Conservation (phyloP, 2,888 invertebrate species). For the Drosophila robusta region DNA sequence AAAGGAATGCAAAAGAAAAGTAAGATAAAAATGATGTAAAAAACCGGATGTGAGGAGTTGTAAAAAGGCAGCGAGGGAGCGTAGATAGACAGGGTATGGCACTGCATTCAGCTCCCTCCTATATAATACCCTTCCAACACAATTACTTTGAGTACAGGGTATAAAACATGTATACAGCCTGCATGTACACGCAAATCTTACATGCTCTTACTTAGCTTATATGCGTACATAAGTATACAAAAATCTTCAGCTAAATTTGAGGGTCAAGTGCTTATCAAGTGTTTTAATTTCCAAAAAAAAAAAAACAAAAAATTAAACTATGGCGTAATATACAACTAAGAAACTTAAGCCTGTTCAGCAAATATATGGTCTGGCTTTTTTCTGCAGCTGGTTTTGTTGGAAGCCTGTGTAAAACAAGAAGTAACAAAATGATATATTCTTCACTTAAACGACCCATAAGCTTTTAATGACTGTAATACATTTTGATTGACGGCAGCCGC, state of each 20-base stretch:
- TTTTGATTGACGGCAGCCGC: conserved; percentile 18
- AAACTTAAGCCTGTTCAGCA: not conserved
- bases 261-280: conserved; percentile 20
- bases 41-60: no score
- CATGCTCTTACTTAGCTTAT: conserved; percentile 8
- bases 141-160: not conserved
- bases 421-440: not conserved
- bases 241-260: conserved; percentile 12
- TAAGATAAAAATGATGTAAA: no score
- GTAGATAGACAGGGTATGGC: no score
- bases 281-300: not conserved
- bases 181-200: conserved; percentile 8
- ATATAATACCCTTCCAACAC: no score
- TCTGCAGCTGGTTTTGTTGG: not conserved
- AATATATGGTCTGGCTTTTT: not conserved
- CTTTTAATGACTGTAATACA: not conserved
- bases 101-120: not conserved
- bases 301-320: not conserved
- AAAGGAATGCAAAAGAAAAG: no score
- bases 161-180: no score
- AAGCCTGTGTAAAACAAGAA: not conserved
- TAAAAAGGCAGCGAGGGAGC: no score
- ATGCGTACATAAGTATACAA: not conserved
- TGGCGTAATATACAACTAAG: not conserved
- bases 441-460: not conserved